phyloP scores from a whole-genome alignment of 2,113 vertebrate genomes.

The Pao palembangensis region DNA sequence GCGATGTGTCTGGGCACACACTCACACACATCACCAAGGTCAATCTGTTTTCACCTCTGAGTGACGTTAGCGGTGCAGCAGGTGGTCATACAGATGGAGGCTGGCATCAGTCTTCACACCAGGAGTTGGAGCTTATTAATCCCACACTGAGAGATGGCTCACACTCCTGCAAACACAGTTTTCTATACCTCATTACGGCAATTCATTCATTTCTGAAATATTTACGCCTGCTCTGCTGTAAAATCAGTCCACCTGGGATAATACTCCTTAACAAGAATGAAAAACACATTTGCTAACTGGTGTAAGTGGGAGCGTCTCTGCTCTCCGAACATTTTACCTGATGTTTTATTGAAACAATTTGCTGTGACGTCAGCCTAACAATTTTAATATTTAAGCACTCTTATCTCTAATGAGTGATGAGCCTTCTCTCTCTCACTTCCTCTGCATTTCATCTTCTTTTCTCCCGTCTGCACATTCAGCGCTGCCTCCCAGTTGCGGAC shows the following conservation, averaged over 20 bases:
- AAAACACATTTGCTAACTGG: no score
- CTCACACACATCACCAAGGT: slow-evolving; percentile 34
- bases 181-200: background rate
- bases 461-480: background rate
- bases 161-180: background rate
- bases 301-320: no score
- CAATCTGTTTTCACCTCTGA: slow-evolving; percentile 44
- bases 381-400: no score
- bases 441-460: background rate
- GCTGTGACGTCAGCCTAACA: no score
- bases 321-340: no score
- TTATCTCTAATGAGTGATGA: no score
- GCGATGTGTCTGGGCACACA: background rate
- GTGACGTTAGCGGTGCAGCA: slow-evolving; percentile 47
- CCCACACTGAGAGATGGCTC: slow-evolving; percentile 26
- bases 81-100: slow-evolving; percentile 51
- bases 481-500: no score
- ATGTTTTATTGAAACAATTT: no score
- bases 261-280: no score
- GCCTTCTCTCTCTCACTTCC: no score
- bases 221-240: background rate
- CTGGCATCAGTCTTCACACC: slow-evolving; percentile 38
- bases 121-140: slow-evolving; percentile 43
- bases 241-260: no score
- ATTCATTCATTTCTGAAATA: background rate